Conservation (phyloP, 1,140 invertebrate genomes). For the Panulirus ornatus region DNA sequence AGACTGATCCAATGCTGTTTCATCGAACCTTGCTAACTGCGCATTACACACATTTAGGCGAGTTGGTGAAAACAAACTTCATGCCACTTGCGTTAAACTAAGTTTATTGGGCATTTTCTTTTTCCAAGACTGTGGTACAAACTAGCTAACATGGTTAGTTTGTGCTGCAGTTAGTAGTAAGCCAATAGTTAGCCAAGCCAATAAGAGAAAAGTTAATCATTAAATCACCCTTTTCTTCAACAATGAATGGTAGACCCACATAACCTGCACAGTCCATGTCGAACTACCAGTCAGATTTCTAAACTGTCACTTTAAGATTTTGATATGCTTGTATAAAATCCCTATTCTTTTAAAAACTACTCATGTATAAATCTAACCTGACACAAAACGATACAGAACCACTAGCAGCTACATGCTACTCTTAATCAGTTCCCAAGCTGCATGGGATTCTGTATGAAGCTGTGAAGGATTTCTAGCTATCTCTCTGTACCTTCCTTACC, state of each 20-base stretch:
- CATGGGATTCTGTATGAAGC: slow-evolving; percentile 1
- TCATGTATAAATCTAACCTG: no score
- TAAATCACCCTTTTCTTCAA: slow-evolving; percentile 41
- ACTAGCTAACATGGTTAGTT: slow-evolving; percentile 73
- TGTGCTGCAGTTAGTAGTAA: slow-evolving; percentile 71
- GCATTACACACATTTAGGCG: slow-evolving; percentile 54
- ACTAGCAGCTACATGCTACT: not conserved
- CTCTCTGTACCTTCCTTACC: slow-evolving; percentile 35
- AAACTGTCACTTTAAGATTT: slow-evolving; percentile 6
- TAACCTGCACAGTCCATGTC: slow-evolving; percentile 36
- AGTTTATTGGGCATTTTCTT: slow-evolving; percentile 83
- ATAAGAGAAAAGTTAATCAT: slow-evolving; percentile 38
- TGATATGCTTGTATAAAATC: not conserved
- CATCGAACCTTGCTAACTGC: slow-evolving; percentile 75
- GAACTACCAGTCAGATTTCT: slow-evolving; percentile 12
- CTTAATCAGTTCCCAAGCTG: not conserved
- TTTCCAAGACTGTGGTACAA: slow-evolving; percentile 71
- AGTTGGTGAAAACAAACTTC: slow-evolving; percentile 71
- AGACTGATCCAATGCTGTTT: slow-evolving; percentile 68
- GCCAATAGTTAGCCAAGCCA: slow-evolving; percentile 58
- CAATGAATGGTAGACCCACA: slow-evolving; percentile 37
- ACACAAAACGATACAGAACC: not conserved
- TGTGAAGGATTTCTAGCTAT: not conserved
- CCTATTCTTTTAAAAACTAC: no score
- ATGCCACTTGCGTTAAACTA: slow-evolving; percentile 78